Evolutionary conservation across 2,888 invertebrate species (phyloP).

Genomic region (Parnassius orleans): DNA sequence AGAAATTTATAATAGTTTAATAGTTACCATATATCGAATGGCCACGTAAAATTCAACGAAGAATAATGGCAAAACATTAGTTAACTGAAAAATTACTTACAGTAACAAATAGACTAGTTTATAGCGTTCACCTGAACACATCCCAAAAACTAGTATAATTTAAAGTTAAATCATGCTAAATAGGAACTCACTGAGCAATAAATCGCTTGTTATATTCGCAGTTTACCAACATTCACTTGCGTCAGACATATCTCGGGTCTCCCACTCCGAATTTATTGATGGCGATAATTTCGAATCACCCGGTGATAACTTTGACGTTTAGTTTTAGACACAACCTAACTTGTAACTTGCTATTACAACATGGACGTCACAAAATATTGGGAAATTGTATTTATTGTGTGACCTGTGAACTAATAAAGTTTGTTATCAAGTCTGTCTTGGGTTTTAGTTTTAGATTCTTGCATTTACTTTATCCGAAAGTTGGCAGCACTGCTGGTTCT

Average conservation of each 20-base stretch:
- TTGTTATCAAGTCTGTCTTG: not conserved
- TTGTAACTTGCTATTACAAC: constrained; percentile 3
- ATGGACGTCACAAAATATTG: not conserved
- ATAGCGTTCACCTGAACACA: too few species aligned
- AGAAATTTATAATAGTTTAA: too few species aligned
- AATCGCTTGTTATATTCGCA: constrained; percentile 4
- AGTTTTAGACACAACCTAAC: constrained; percentile 6
- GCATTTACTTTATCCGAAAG: too few species aligned
- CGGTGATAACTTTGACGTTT: constrained; percentile 15
- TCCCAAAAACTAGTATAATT: constrained; percentile 2
- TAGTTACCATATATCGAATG: too few species aligned
- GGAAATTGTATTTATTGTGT: constrained; percentile 3
- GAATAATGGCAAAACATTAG: too few species aligned
- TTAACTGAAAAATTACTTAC: too few species aligned
- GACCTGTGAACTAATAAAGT: constrained; percentile 9
- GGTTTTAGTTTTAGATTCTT: too few species aligned
- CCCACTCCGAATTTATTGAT: constrained; percentile 10
- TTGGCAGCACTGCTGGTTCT: too few species aligned
- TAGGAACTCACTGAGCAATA: not conserved
- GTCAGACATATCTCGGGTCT: constrained; percentile 10
- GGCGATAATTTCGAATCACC: constrained; percentile 17
- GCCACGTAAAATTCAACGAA: too few species aligned
- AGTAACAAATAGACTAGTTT: too few species aligned
- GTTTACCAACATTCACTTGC: constrained; percentile 2
- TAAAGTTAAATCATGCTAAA: constrained; percentile 5